These are phyloP conservation scores for Sphyrna mokarran DNA, from an alignment of 2,113 vertebrate species.

Conservation along the genomic window DNA sequence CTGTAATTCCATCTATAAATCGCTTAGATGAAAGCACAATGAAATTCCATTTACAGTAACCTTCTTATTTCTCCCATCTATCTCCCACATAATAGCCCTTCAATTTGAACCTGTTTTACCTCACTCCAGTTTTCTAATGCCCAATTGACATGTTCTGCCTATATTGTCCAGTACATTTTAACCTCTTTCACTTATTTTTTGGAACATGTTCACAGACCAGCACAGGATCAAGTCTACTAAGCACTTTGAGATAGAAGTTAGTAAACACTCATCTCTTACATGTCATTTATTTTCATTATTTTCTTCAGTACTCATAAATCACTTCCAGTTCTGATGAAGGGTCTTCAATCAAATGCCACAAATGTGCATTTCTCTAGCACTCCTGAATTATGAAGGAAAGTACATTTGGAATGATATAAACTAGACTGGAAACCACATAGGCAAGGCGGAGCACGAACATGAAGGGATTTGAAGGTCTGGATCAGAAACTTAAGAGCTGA, in stretches of 20 bases:
- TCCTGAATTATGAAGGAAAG: neutral
- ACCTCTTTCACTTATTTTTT: neutral
- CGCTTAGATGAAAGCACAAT: neutral
- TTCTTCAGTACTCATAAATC: neutral
- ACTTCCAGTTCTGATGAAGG: neutral
- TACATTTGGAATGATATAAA: neutral
- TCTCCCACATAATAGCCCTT: neutral
- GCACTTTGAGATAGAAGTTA: neutral
- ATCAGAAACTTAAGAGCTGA: neutral
- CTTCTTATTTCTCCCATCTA: neutral
- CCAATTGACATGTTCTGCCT: neutral
- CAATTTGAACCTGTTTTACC: neutral
- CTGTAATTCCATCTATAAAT: neutral
- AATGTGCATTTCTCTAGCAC: neutral
- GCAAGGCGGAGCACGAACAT: neutral
- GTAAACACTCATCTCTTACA: neutral
- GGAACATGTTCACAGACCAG: neutral
- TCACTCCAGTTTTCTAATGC: neutral
- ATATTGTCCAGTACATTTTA: neutral
- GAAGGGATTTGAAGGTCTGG: neutral
- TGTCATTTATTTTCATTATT: neutral
- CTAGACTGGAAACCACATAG: neutral
- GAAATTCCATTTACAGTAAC: neutral
- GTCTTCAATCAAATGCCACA: neutral
- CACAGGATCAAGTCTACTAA: neutral